Evolutionary conservation across 2,797 vertebrate species (phyloP), one percentile per base, ranked within the genome.

Genomic region (Hoplostethus mediterraneus): DNA sequence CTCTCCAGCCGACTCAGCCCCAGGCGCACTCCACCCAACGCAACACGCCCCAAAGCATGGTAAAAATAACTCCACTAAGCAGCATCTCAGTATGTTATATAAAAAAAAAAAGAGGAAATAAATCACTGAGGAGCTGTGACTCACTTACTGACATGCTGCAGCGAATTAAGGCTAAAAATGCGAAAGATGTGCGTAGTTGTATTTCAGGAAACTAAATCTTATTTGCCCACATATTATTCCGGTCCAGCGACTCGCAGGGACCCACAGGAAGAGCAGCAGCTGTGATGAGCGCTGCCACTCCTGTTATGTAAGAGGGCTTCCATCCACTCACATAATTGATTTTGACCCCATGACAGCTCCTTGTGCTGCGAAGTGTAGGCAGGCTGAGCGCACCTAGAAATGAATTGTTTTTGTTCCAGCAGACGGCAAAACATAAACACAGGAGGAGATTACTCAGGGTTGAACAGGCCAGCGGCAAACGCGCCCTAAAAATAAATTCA

Each of bases 281-380:
- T 91, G 87, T 38, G 81, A 83, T 60, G 81, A 63, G 71, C 31
- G 60, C 84, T 76, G 88, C 75, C 68, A 42, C 84, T 57, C 17
- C 64, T 30, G 77, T 94, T 94, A 93, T 79, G 55, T 86, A 95
- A 94, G 63, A 83, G 79, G 68, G 60, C 83, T 75, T 80, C 66
- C 82, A 83, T 85, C 81, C 89, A 86, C 79, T 91, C 81, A 59
- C 65, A 61, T 91, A 88, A 92, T 92, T 90, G 87, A 85, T 83
- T 90, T 67, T 84, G 85, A 87, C 80, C 86, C 67, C 10, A 36
- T 82, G 77, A 83, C 77, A 76, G 78, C 80, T 69, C 70, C 33
- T 61, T 74, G 75, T 59, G 70, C 68, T 57, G 67, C 16, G 63
- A 87, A 82, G 69, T 73, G 69, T 2, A 55, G 56, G 62, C 75